Evolutionary conservation across 2,888 invertebrate genomes (phyloP).

Genomic region (Odontocerum albicorne): DNA sequence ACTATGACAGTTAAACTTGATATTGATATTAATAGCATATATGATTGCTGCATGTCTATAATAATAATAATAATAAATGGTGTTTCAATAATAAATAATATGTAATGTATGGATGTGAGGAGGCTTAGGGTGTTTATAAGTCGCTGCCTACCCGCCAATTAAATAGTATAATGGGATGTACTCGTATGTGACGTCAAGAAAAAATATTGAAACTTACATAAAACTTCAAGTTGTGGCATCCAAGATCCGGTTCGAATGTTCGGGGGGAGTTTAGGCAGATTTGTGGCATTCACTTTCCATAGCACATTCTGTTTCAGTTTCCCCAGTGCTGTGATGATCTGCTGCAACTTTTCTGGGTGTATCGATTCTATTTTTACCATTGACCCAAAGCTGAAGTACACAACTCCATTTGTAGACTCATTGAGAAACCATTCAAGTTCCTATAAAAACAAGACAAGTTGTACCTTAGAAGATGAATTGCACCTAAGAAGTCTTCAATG

Average conservation of each 20-base stretch:
- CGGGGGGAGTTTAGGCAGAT: constrained; percentile 54
- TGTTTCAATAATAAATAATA: too few relatives aligned
- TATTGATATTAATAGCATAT: too few relatives aligned
- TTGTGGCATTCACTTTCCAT: constrained; percentile 56
- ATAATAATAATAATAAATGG: too few relatives aligned
- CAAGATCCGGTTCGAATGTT: constrained; percentile 56
- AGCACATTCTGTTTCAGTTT: constrained; percentile 57
- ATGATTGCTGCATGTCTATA: too few relatives aligned
- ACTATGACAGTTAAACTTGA: too few relatives aligned
- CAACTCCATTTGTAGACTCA: constrained; percentile 53
- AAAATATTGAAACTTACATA: constrained; percentile 58
- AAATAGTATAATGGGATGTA: too few relatives aligned
- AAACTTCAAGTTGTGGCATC: constrained; percentile 58
- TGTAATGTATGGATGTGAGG: too few relatives aligned
- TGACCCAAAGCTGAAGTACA: constrained; percentile 63
- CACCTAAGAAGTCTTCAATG: too few relatives aligned
- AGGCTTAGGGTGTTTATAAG: too few relatives aligned
- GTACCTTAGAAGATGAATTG: too few relatives aligned
- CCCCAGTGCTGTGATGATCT: constrained; percentile 55
- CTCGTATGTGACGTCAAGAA: too few relatives aligned
- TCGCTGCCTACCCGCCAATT: too few relatives aligned
- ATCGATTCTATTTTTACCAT: constrained; percentile 60
- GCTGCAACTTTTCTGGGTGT: constrained; percentile 49
- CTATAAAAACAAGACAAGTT: constrained; percentile 42
- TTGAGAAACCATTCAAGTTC: constrained; percentile 51